Conservation (phyloP, 2,888 invertebrate genomes). For the Anthophora plumipes region DNA sequence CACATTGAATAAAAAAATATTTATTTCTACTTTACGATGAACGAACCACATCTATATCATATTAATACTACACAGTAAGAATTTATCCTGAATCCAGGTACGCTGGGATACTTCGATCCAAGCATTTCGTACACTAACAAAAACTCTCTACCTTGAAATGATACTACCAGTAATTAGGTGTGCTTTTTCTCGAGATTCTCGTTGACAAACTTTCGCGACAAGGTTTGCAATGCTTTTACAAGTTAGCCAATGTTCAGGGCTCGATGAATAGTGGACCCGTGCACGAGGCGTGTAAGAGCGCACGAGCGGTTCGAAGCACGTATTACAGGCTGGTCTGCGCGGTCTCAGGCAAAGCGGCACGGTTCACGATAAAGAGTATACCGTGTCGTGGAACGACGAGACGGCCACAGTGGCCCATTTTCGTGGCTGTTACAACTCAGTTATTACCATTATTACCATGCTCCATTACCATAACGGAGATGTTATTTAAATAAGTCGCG, state of each 20-base stretch:
- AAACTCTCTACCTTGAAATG: too few relatives aligned
- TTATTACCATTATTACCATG: conserved; percentile 77
- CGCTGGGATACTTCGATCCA: too few relatives aligned
- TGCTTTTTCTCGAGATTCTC: conserved; percentile 18
- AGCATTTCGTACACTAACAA: too few relatives aligned
- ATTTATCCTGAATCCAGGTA: too few relatives aligned
- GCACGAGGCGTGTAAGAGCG: conserved; percentile 65
- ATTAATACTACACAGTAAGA: too few relatives aligned
- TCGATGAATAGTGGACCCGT: conserved; percentile 71
- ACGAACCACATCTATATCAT: too few relatives aligned
- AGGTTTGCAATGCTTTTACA: conserved; percentile 43
- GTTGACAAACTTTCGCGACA: conserved; percentile 50
- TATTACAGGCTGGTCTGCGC: conserved; percentile 46
- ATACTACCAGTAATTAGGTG: conserved; percentile 33
- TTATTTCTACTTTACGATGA: too few relatives aligned
- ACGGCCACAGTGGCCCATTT: conserved; percentile 76
- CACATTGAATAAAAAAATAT: too few relatives aligned
- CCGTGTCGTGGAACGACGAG: conserved; percentile 30
- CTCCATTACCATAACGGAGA: conserved; percentile 75
- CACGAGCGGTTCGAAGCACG: conserved; percentile 59
- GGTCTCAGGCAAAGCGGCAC: conserved; percentile 25
- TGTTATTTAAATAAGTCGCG: conserved; percentile 75
- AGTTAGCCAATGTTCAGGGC: conserved; percentile 55
- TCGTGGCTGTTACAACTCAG: conserved; percentile 74
- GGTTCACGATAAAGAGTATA: conserved; percentile 48